Percentiles rank a stretch among this genome's conserved stretches.
Conservation (phyloP, 2,113 vertebrate genomes). For the Myiozetetes cayanensis region DNA sequence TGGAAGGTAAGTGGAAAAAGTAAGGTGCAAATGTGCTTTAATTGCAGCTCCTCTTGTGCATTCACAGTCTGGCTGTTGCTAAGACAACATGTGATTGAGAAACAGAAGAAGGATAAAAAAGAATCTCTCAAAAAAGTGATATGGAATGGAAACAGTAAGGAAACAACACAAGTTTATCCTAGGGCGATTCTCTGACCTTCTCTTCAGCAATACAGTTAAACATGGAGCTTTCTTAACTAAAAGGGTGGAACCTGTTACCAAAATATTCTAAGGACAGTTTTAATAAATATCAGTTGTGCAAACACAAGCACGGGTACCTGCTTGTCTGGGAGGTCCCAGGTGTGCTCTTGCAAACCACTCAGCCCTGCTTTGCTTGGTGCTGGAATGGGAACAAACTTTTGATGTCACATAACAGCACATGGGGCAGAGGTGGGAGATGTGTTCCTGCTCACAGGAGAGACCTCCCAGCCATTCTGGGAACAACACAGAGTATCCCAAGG, state of each 20-base stretch:
- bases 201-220: background rate
- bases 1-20: background rate
- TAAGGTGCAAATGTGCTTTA: background rate
- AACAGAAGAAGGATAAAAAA: conserved; percentile 17
- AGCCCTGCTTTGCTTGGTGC: rapidly evolving
- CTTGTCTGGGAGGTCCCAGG: background rate
- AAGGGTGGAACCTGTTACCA: background rate
- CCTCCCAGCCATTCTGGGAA: background rate
- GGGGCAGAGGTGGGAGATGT: background rate
- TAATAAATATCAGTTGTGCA: background rate
- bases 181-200: background rate
- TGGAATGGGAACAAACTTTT: background rate
- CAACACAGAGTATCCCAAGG: rapidly evolving
- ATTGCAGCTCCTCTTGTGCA: conserved; percentile 74
- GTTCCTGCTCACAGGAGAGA: background rate
- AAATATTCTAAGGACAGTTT: background rate
- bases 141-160: background rate
- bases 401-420: rapidly evolving
- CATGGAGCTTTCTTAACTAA: background rate
- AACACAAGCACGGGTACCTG: background rate
- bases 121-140: conserved; percentile 60
- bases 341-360: background rate
- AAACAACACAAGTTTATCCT: background rate
- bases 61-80: conserved; percentile 81
- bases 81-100: conserved; percentile 74